Percentiles rank a stretch among this genome's conserved stretches.
These are phyloP conservation scores for Phylloscopus trochiloides DNA, from an alignment of 2,113 vertebrate species.

Conservation along the genomic window DNA sequence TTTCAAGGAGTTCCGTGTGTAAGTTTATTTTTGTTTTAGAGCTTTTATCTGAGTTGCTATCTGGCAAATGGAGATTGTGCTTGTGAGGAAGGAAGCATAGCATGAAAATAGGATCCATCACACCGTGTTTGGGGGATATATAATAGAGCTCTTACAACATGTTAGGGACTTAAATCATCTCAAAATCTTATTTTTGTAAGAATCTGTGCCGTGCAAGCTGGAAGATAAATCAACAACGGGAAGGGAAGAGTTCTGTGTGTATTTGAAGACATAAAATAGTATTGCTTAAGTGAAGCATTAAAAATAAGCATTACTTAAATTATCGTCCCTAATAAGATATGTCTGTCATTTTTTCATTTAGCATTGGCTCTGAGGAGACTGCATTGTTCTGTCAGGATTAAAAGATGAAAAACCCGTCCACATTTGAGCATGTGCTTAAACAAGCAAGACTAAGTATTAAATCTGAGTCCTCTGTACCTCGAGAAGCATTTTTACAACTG, in stretches of 20 bases:
- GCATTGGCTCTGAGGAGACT: not conserved
- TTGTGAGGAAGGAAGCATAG: conserved; percentile 9
- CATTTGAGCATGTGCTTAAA: conserved; percentile 69
- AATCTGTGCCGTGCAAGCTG: not conserved
- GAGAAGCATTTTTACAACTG: conserved; percentile 70
- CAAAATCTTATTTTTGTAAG: conserved; percentile 41
- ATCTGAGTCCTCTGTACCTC: conserved; percentile 55
- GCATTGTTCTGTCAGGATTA: conserved; percentile 51
- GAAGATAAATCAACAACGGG: not conserved
- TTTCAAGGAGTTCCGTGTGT: not conserved
- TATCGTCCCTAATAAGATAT: conserved; percentile 38
- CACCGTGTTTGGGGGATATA: not conserved
- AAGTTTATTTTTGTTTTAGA: conserved; percentile 25
- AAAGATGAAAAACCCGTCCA: conserved; percentile 47
- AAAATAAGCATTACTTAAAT: conserved; percentile 61
- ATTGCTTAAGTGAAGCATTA: conserved; percentile 55
- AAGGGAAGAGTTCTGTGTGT: not conserved
- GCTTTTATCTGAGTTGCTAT: conserved; percentile 37
- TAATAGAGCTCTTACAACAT: conserved; percentile 27
- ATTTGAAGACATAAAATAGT: conserved; percentile 34
- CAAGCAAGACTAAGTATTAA: conserved; percentile 68
- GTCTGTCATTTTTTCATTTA: conserved; percentile 41
- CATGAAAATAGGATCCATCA: conserved; percentile 40
- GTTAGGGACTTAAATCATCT: not conserved
- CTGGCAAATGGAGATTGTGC: conserved; percentile 37